Evolutionary conservation across 1,140 invertebrate genomes (phyloP).

Genomic region (Drosophila oshimai): DNA sequence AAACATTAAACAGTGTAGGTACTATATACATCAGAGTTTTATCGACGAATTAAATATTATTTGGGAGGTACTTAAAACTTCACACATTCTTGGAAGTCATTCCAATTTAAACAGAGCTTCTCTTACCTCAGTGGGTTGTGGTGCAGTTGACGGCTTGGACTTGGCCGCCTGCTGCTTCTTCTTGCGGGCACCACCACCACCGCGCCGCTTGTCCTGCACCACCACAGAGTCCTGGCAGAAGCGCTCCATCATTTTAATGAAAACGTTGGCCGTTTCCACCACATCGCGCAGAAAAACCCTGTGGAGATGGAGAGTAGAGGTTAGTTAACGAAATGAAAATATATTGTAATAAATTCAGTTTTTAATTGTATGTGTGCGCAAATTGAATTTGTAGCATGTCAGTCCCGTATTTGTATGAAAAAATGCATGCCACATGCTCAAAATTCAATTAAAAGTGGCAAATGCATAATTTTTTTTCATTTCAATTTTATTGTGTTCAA

Average conservation of each 20-base stretch:
- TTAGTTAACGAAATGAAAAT: conserved; percentile 59
- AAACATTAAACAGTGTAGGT: conserved; percentile 54
- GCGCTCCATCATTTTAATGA: conserved; percentile 95
- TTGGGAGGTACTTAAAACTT: too few species aligned
- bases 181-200: conserved; percentile 28
- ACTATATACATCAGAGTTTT: too few species aligned
- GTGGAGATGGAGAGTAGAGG: conserved; percentile 39
- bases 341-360: conserved; percentile 73
- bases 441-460: conserved; percentile 69
- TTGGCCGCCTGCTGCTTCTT: conserved; percentile 50
- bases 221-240: conserved; percentile 89
- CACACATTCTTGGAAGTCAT: too few species aligned
- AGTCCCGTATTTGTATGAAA: conserved; percentile 12
- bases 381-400: conserved; percentile 48
- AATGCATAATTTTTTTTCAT: conserved; percentile 43
- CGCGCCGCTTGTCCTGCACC: conserved; percentile 86
- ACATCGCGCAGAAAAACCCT: conserved; percentile 94
- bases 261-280: conserved; percentile 94
- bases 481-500: conserved; percentile 26
- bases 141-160: conserved; percentile 28
- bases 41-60: too few species aligned
- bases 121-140: conserved; percentile 66
- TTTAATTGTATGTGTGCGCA: conserved; percentile 21
- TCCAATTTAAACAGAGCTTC: too few species aligned
- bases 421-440: conserved; percentile 38